Evolutionary conservation across 1,140 invertebrate species (phyloP).

Genomic region (Megalonaias nervosa): DNA sequence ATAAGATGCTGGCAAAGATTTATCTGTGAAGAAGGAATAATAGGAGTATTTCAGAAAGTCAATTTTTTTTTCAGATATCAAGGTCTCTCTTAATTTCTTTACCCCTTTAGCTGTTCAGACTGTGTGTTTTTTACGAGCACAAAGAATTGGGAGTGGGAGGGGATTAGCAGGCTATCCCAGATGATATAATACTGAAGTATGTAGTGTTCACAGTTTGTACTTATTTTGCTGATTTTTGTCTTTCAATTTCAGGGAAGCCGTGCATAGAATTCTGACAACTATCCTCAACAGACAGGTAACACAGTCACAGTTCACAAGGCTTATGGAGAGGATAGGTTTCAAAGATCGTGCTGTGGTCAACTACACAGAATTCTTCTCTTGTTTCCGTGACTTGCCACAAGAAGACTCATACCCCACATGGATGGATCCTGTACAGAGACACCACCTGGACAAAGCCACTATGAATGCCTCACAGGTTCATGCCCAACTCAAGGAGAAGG

Average conservation of each 20-base stretch:
- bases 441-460: slow-evolving; percentile 50
- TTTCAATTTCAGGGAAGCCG: slow-evolving; percentile 60
- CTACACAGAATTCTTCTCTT: slow-evolving; percentile 65
- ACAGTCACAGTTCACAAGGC: slow-evolving; percentile 50
- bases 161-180: too few relatives aligned
- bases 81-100: too few relatives aligned
- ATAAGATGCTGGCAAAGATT: too few relatives aligned
- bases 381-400: slow-evolving; percentile 42
- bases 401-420: slow-evolving; percentile 62
- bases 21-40: too few relatives aligned
- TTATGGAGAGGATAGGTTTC: slow-evolving; percentile 65
- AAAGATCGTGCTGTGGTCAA: slow-evolving; percentile 60
- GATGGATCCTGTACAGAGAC: slow-evolving; percentile 68
- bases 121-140: too few relatives aligned
- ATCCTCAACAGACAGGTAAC: slow-evolving; percentile 53
- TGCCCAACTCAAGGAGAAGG: slow-evolving; percentile 67
- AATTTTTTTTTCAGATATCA: too few relatives aligned
- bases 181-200: neutral
- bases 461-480: slow-evolving; percentile 67
- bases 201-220: neutral
- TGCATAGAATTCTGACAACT: slow-evolving; percentile 63
- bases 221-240: neutral
- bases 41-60: too few relatives aligned
- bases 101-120: too few relatives aligned
- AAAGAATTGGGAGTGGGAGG: too few relatives aligned